phyloP scores from a whole-genome alignment of 2,888 invertebrate genomes.

The Odiellus spinosus region DNA sequence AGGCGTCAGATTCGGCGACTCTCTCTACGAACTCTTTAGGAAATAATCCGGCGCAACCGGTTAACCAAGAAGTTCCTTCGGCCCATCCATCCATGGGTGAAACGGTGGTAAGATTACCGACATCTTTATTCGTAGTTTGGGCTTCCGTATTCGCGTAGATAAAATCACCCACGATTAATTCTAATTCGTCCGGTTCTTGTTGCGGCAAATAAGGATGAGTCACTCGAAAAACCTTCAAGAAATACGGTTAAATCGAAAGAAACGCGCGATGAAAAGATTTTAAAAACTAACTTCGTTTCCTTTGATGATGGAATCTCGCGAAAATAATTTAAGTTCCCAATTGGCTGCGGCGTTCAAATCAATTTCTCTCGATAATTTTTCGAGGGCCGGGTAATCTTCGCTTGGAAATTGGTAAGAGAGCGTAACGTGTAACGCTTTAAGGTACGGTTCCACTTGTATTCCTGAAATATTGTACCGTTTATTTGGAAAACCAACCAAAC shows the following conservation, averaged over 20 bases:
- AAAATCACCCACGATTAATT: conserved; percentile 67
- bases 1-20: conserved; percentile 75
- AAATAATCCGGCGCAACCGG: conserved; percentile 58
- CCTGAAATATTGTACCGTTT: conserved; percentile 4
- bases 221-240: background rate
- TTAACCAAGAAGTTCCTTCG: conserved; percentile 65
- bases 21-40: conserved; percentile 67
- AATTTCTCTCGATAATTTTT: conserved; percentile 53
- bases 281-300: conserved; percentile 42
- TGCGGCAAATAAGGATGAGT: conserved; percentile 32
- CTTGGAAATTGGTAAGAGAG: conserved; percentile 73
- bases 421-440: conserved; percentile 71
- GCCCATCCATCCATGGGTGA: conserved; percentile 73
- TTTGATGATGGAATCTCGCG: conserved; percentile 58
- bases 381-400: conserved; percentile 50
- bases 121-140: conserved; percentile 31
- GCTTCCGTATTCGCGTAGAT: conserved; percentile 63
- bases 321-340: conserved; percentile 78
- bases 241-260: background rate
- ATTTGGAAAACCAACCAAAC: no score
- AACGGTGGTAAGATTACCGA: no score
- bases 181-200: conserved; percentile 63
- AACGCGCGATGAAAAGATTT: no score
- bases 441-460: conserved; percentile 47
- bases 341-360: conserved; percentile 46